Evolutionary conservation across 1,140 invertebrate species (phyloP).

Genomic region (Drusus annulatus): DNA sequence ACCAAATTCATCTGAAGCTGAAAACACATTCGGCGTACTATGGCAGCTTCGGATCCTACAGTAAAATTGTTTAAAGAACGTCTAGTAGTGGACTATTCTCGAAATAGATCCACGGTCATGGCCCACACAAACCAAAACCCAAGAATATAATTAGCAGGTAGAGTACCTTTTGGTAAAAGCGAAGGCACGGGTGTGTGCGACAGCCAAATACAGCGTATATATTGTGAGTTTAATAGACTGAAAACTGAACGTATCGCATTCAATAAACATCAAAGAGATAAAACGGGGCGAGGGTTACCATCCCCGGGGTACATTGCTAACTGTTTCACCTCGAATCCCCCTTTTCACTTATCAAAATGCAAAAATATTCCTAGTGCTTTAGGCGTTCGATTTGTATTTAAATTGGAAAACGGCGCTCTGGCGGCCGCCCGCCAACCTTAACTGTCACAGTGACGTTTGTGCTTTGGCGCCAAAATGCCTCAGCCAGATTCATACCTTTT

Average conservation of each 20-base stretch:
- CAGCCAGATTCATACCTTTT: conserved; percentile 29
- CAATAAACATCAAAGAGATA: conserved; percentile 58
- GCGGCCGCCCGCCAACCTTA: conserved; percentile 24
- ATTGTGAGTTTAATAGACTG: conserved; percentile 59
- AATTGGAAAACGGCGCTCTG: conserved; percentile 50
- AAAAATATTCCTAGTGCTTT: conserved; percentile 57
- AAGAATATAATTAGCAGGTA: no score
- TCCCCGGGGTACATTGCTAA: neutral
- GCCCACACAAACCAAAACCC: no score
- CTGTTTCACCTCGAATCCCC: conserved; percentile 26
- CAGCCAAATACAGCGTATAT: conserved; percentile 32
- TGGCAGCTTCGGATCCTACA: no score
- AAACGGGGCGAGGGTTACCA: conserved; percentile 15
- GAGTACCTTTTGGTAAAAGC: no score
- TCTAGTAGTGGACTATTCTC: no score
- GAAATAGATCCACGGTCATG: no score
- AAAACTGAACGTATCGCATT: conserved; percentile 56
- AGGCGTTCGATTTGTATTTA: conserved; percentile 59
- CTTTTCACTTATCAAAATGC: conserved; percentile 57
- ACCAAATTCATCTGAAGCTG: no score
- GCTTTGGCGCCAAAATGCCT: conserved; percentile 41
- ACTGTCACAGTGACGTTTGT: conserved; percentile 44
- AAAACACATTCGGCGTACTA: no score
- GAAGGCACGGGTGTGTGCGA: neutral
- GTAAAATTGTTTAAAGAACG: no score